phyloP scores from a whole-genome alignment of 2,113 vertebrate genomes.

The Theropithecus gelada region DNA sequence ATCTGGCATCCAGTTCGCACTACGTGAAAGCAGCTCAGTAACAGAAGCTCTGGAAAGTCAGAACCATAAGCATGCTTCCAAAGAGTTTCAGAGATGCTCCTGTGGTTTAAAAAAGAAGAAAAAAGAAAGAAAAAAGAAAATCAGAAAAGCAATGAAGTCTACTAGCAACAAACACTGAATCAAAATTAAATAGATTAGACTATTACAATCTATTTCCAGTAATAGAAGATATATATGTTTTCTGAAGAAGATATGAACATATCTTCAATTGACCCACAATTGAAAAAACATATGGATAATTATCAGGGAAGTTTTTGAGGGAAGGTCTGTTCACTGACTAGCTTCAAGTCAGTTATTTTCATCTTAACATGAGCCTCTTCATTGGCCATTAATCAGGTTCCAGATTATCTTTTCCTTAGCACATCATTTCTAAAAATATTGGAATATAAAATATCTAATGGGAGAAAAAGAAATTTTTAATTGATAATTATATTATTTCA shows the following conservation, averaged over 20 bases:
- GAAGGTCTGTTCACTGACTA: background rate
- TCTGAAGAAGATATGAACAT: background rate
- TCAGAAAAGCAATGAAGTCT: background rate
- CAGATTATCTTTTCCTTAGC: background rate
- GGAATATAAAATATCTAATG: background rate
- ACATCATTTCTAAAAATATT: background rate
- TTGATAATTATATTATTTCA: background rate
- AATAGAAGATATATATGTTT: background rate
- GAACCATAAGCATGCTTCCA: background rate
- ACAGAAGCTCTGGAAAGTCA: background rate
- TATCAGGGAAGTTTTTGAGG: background rate
- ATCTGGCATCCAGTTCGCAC: background rate
- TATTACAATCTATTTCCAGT: background rate
- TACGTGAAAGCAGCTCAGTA: background rate
- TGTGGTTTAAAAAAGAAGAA: background rate
- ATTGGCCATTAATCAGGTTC: background rate
- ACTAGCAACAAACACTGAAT: background rate
- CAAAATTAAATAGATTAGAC: background rate
- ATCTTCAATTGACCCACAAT: background rate
- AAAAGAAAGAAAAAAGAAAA: background rate
- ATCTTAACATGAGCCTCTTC: background rate
- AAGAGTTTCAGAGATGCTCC: background rate
- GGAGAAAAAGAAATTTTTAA: background rate
- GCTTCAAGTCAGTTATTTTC: background rate
- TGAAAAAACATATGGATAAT: background rate